A percentile compares a stretch with the other conserved stretches of the same genome.
phyloP scores from a whole-genome alignment of 2,888 invertebrate genomes.

The Ophion costatus region DNA sequence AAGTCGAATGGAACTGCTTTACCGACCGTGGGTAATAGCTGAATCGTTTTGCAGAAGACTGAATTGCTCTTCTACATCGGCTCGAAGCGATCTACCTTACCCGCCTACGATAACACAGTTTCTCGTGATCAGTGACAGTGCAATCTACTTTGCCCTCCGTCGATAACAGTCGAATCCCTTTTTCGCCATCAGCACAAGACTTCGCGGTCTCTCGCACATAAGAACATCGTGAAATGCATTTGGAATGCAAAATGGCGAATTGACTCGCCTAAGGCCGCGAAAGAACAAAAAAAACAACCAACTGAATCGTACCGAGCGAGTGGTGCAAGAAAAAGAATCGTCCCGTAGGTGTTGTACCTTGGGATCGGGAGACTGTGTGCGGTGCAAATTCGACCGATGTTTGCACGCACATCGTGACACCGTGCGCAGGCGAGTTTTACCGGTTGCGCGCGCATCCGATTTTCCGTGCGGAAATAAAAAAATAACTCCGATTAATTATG shows the following conservation, averaged over 20 bases:
- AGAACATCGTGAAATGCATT: not conserved
- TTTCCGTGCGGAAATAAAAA: constrained; percentile 43
- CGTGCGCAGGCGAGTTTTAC: constrained; percentile 32
- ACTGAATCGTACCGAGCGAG: constrained; percentile 8
- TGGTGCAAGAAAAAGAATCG: constrained; percentile 21
- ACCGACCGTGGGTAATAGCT: too few species aligned
- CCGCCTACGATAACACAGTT: not conserved
- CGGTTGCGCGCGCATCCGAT: constrained; percentile 63
- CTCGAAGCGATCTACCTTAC: not conserved
- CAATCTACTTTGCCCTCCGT: not conserved
- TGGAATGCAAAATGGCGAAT: constrained; percentile 6
- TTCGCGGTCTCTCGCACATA: not conserved
- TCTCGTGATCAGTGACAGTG: not conserved
- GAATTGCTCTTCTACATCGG: too few species aligned
- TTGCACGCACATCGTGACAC: not conserved
- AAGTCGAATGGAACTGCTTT: too few species aligned
- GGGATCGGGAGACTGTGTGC: not conserved
- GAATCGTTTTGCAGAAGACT: too few species aligned
- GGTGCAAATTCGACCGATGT: not conserved
- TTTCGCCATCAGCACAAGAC: not conserved
- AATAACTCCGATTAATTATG: constrained; percentile 56
- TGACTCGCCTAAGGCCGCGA: not conserved
- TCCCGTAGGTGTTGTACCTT: not conserved
- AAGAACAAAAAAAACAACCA: constrained; percentile 3
- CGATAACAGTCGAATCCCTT: not conserved